These are phyloP conservation scores for Aromia moschata DNA, from an alignment of 2,888 invertebrate species.

Conservation along the genomic window DNA sequence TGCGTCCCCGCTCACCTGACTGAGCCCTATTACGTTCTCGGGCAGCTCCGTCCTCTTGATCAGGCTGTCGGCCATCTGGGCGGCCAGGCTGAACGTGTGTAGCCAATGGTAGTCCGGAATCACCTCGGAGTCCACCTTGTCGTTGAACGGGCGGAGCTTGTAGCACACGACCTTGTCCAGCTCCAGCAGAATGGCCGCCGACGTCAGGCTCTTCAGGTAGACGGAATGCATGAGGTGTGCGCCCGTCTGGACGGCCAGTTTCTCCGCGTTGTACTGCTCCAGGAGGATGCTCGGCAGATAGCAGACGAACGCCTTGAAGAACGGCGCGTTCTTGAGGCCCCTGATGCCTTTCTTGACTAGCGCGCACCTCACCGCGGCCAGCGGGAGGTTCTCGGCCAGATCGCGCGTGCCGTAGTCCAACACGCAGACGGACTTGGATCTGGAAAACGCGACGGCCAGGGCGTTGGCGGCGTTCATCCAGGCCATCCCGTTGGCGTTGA, in stretches of 20 bases:
- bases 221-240: constrained; percentile 69
- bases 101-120: constrained; percentile 69
- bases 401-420: constrained; percentile 63
- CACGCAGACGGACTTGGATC: constrained; percentile 66
- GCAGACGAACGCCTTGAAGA: constrained; percentile 64
- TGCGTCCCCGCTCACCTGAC: constrained; percentile 45
- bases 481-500: constrained; percentile 62
- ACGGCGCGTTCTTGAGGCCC: constrained; percentile 66
- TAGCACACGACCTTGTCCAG: constrained; percentile 67
- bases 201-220: constrained; percentile 68
- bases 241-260: constrained; percentile 67
- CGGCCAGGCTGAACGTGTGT: constrained; percentile 65
- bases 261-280: constrained; percentile 67
- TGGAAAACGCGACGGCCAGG: constrained; percentile 66
- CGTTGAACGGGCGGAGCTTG: constrained; percentile 64
- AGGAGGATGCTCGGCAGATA: constrained; percentile 65
- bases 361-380: constrained; percentile 65
- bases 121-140: constrained; percentile 53
- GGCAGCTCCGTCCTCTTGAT: constrained; percentile 64
- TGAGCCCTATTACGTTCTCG: constrained; percentile 54
- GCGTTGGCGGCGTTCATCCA: constrained; percentile 65
- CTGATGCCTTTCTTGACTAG: constrained; percentile 66
- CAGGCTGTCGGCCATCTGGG: constrained; percentile 67
- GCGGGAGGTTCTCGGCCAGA: constrained; percentile 61
- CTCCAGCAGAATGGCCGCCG: constrained; percentile 66